These are phyloP conservation scores for Drosophila affinis DNA, from an alignment of 2,888 invertebrate species.

Conservation along the genomic window DNA sequence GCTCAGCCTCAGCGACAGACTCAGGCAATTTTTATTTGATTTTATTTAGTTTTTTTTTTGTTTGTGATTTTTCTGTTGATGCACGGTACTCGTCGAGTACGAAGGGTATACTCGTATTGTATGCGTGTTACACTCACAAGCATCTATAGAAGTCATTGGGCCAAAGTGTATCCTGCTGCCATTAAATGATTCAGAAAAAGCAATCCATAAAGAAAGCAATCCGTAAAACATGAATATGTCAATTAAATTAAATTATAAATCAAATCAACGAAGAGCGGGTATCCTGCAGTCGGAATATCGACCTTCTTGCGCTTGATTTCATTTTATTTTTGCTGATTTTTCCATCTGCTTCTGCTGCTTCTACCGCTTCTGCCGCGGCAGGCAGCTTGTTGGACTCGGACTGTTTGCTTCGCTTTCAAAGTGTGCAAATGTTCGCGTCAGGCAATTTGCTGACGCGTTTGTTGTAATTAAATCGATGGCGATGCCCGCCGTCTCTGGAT, in stretches of 20 bases:
- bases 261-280: background rate
- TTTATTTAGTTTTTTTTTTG: slow-evolving; percentile 39
- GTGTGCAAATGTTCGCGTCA: slow-evolving; percentile 81
- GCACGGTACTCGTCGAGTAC: slow-evolving; percentile 4
- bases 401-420: slow-evolving; percentile 67
- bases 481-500: slow-evolving; percentile 39
- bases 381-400: slow-evolving; percentile 26
- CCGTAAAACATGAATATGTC: background rate
- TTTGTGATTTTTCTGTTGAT: slow-evolving; percentile 25
- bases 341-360: slow-evolving; percentile 12
- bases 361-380: background rate
- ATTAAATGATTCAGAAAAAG: too few relatives aligned
- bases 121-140: background rate
- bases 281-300: background rate
- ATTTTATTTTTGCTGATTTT: slow-evolving; percentile 31
- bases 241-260: too few relatives aligned
- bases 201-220: too few relatives aligned
- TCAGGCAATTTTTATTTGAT: slow-evolving; percentile 44
- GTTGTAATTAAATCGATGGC: slow-evolving; percentile 80
- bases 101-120: background rate
- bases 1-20: slow-evolving; percentile 18
- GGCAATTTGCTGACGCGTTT: slow-evolving; percentile 80
- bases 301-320: slow-evolving; percentile 5
- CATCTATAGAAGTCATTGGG: background rate
- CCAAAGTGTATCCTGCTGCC: too few relatives aligned